These are phyloP conservation scores for Stenchaetothrips biformis DNA, from an alignment of 2,888 invertebrate species.

Conservation along the genomic window DNA sequence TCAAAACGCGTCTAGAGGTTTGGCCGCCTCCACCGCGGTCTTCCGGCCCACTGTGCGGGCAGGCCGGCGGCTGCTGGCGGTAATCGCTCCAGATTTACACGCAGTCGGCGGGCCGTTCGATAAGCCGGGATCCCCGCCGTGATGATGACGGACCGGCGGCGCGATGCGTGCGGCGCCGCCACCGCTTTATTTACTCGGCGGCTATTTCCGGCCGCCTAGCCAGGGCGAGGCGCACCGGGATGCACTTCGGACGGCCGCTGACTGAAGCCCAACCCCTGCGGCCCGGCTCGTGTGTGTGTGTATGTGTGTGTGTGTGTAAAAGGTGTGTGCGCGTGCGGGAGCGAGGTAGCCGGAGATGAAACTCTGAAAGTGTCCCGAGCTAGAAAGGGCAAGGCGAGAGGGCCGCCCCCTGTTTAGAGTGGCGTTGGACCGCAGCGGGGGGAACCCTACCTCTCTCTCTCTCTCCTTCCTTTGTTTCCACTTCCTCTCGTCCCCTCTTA, in stretches of 20 bases:
- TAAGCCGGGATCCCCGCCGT: background rate
- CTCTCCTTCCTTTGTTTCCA: background rate
- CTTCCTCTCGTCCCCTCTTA: background rate
- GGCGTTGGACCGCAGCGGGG: background rate
- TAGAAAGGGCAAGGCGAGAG: background rate
- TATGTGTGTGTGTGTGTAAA: too few relatives aligned
- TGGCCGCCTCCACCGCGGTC: too few relatives aligned
- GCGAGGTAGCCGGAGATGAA: background rate
- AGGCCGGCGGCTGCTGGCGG: background rate
- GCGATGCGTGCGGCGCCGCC: background rate
- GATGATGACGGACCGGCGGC: background rate
- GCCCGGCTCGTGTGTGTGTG: too few relatives aligned
- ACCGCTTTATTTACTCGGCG: background rate
- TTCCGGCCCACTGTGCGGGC: too few relatives aligned
- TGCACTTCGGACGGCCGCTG: too few relatives aligned
- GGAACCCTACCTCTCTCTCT: background rate
- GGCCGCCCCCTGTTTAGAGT: background rate
- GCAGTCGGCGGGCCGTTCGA: background rate
- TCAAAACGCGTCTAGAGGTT: too few relatives aligned
- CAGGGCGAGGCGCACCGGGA: too few relatives aligned
- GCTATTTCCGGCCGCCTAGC: conserved; percentile 3
- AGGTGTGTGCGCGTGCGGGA: background rate
- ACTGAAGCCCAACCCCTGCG: too few relatives aligned
- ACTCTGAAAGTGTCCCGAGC: background rate
- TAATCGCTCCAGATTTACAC: conserved; percentile 8